These are phyloP conservation scores for Lophius americanus DNA, from an alignment of 2,797 vertebrate species.

Conservation along the genomic window DNA sequence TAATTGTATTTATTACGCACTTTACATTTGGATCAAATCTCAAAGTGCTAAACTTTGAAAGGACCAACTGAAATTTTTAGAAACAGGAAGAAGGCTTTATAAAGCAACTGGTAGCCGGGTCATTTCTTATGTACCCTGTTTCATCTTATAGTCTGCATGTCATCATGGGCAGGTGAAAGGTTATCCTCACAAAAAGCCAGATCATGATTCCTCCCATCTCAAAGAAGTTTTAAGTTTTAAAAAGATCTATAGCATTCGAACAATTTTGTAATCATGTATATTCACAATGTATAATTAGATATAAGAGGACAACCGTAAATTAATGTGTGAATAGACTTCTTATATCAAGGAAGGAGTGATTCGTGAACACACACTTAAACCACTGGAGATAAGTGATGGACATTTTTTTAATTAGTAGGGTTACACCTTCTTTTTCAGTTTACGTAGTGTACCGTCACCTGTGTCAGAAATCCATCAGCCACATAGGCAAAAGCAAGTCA, in stretches of 20 bases:
- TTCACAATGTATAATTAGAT: neutral
- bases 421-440: slow-evolving; percentile 26
- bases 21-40: too few species aligned
- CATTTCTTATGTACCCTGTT: neutral
- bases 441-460: neutral
- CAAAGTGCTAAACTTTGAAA: too few species aligned
- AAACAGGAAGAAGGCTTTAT: too few species aligned
- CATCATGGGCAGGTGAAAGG: neutral
- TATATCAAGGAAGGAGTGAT: slow-evolving; percentile 17
- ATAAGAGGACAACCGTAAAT: neutral
- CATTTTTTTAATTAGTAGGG: slow-evolving; percentile 31
- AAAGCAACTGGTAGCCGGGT: too few species aligned
- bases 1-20: too few species aligned
- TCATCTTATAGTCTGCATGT: neutral
- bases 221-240: neutral
- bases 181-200: neutral
- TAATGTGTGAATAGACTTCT: neutral
- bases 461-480: neutral
- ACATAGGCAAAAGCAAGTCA: too few species aligned
- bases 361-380: slow-evolving; percentile 22
- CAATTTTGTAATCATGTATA: neutral
- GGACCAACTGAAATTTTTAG: too few species aligned
- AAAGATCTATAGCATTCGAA: neutral
- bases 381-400: slow-evolving; percentile 45
- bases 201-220: neutral